These are phyloP conservation scores for Sturmia bella DNA, from an alignment of 2,888 invertebrate species.

Conservation along the genomic window DNA sequence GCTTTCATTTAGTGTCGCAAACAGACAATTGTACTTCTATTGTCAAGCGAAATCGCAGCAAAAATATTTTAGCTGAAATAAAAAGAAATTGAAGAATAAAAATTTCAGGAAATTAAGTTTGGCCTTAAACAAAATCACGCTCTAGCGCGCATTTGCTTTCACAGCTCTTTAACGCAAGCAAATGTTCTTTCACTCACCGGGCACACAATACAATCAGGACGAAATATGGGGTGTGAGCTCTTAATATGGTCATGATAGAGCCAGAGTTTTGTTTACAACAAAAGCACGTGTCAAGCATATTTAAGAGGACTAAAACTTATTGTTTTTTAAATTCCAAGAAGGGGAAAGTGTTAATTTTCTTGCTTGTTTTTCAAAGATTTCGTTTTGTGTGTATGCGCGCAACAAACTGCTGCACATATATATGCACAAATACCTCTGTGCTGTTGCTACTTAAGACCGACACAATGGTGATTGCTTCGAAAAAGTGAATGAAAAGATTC, in stretches of 20 bases:
- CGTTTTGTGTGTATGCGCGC: too few species aligned
- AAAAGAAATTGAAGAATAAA: too few species aligned
- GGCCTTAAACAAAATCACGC: too few species aligned
- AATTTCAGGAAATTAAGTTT: too few species aligned
- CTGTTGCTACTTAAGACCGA: conserved; percentile 21
- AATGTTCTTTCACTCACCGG: not conserved
- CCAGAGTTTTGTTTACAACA: conserved; percentile 55
- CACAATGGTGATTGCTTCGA: conserved; percentile 5
- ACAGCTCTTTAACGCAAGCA: not conserved
- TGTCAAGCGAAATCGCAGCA: too few species aligned
- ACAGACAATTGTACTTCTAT: too few species aligned
- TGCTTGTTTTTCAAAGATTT: conserved; percentile 28
- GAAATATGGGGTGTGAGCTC: not conserved
- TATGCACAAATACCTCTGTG: not conserved
- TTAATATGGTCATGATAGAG: conserved; percentile 34
- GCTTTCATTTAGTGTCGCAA: too few species aligned
- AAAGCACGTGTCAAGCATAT: conserved; percentile 66
- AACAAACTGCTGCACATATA: too few species aligned
- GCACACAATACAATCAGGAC: too few species aligned
- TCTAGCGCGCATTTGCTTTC: too few species aligned
- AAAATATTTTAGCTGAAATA: too few species aligned
- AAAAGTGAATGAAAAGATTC: conserved; percentile 40
- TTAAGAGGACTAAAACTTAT: conserved; percentile 57
- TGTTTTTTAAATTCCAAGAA: conserved; percentile 36
- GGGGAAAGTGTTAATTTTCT: conserved; percentile 31